Percentiles rank a stretch among this genome's conserved stretches.
phyloP scores from a whole-genome alignment of 2,113 vertebrate species.

The Dascyllus trimaculatus region DNA sequence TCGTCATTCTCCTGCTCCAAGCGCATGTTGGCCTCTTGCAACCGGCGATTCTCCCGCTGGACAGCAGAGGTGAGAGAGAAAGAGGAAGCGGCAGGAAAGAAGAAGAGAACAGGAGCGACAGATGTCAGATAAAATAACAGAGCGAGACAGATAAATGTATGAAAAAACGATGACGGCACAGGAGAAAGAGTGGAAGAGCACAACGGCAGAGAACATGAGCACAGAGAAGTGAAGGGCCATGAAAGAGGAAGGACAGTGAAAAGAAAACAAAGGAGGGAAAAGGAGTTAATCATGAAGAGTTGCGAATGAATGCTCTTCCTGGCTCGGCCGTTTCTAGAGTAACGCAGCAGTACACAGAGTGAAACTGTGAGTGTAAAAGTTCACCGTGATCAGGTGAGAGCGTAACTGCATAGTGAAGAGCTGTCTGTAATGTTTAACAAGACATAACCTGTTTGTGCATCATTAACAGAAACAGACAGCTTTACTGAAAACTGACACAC shows the following conservation, averaged over 20 bases:
- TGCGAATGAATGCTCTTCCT: slow-evolving; percentile 18
- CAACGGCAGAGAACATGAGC: slow-evolving; percentile 9
- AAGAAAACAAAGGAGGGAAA: slow-evolving; percentile 14
- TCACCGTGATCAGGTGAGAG: slow-evolving; percentile 39
- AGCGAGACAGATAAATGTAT: slow-evolving; percentile 1
- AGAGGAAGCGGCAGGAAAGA: not conserved
- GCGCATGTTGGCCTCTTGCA: slow-evolving; percentile 99
- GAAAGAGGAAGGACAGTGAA: slow-evolving; percentile 59
- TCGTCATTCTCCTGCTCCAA: slow-evolving; percentile 99
- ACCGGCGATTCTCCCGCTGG: slow-evolving; percentile 94
- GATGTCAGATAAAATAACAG: not conserved
- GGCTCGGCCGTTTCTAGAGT: slow-evolving; percentile 4
- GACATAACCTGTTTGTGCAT: slow-evolving; percentile 15
- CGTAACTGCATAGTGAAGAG: not conserved
- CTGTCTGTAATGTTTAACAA: slow-evolving; percentile 64
- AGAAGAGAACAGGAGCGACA: not conserved
- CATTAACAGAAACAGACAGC: slow-evolving; percentile 38
- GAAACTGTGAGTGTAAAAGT: slow-evolving; percentile 8
- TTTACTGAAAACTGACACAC: not conserved
- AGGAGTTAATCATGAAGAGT: slow-evolving; percentile 33
- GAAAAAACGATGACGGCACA: not conserved
- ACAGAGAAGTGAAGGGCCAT: slow-evolving; percentile 20
- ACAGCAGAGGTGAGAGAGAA: not conserved
- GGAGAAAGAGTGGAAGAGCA: not conserved
- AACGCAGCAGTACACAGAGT: not conserved